Percentiles rank a stretch among this genome's conserved stretches.
phyloP scores from a whole-genome alignment of 2,113 vertebrate genomes.

The Rhadina sibilatrix region DNA sequence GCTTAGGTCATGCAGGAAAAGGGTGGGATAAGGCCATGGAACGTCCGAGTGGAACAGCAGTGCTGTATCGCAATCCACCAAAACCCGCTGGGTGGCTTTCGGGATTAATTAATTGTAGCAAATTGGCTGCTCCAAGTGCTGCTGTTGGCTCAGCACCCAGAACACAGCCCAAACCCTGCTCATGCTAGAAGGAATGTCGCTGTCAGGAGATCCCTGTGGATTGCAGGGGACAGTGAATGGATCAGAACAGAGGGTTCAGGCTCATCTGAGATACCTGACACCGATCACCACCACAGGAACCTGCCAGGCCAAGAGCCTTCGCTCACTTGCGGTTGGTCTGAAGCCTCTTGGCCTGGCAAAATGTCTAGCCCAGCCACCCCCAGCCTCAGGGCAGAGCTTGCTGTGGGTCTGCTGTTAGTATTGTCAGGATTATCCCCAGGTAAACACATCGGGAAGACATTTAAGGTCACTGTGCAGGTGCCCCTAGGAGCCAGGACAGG shows the following conservation, averaged over 20 bases:
- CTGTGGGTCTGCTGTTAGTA: background rate
- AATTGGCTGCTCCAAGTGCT: background rate
- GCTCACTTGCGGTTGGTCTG: background rate
- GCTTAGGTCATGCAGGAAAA: background rate
- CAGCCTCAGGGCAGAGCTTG: background rate
- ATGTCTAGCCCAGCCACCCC: background rate
- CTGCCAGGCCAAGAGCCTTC: background rate
- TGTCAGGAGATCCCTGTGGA: background rate
- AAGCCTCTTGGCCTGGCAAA: background rate
- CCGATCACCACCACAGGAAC: accelerated
- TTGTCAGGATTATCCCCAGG: background rate
- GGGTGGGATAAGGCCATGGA: background rate
- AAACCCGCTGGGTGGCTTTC: background rate
- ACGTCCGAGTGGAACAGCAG: background rate
- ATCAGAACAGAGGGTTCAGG: background rate
- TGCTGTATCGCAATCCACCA: background rate
- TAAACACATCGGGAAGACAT: background rate
- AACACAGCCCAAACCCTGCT: background rate
- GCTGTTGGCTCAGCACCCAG: background rate
- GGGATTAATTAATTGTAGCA: background rate
- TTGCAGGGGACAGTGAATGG: background rate
- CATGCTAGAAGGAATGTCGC: accelerated
- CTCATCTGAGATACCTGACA: background rate
- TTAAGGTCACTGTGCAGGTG: background rate
- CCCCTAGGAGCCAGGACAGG: background rate